These are phyloP conservation scores for Ciconia nigra DNA, from an alignment of 2,797 vertebrate species.

Conservation along the genomic window DNA sequence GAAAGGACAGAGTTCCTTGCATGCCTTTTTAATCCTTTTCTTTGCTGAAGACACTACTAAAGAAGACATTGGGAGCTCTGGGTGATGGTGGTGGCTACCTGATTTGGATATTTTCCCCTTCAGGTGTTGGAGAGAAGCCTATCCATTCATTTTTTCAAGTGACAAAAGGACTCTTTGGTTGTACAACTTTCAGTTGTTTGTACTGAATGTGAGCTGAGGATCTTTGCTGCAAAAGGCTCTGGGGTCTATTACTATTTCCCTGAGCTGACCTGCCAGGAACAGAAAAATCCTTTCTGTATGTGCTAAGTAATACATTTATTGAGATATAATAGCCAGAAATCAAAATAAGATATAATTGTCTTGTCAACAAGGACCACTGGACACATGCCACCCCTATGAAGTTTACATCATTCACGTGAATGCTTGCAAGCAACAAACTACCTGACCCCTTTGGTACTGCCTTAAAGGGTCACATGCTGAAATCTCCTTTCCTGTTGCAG, in stretches of 20 bases:
- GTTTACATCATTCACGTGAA: background rate
- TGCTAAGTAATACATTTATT: background rate
- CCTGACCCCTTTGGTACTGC: background rate
- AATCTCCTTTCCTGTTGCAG: background rate
- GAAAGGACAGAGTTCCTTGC: background rate
- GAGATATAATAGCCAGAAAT: background rate
- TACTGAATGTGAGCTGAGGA: background rate
- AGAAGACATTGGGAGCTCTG: background rate
- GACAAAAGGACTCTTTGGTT: background rate
- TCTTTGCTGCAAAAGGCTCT: background rate
- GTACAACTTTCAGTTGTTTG: background rate
- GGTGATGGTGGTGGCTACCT: background rate
- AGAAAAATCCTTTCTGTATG: background rate
- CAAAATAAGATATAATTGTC: background rate
- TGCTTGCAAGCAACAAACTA: background rate
- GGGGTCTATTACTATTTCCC: background rate
- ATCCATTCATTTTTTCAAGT: background rate
- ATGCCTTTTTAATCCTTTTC: background rate
- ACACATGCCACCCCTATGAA: background rate
- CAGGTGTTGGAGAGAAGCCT: background rate
- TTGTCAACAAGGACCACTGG: background rate
- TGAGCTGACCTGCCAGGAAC: background rate
- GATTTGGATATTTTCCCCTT: background rate
- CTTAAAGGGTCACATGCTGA: background rate
- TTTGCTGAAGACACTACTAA: background rate